Conservation (phyloP, 2,113 vertebrate species). For the Philantomba maxwellii region DNA sequence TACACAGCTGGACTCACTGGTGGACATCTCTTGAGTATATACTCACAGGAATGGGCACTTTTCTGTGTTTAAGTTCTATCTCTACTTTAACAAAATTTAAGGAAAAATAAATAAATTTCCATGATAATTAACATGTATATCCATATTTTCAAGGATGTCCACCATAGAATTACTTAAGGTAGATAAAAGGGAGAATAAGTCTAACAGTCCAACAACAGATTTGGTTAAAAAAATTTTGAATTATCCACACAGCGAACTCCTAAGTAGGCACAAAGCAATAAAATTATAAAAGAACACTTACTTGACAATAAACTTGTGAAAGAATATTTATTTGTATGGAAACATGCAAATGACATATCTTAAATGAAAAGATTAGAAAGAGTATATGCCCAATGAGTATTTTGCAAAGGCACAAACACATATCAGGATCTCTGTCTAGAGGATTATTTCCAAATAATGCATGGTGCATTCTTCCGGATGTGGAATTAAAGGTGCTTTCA, state of each 20-base stretch:
- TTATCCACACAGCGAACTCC: not conserved
- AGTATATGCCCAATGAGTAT: not conserved
- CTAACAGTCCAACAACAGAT: not conserved
- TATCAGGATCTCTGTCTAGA: not conserved
- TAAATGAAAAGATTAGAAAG: not conserved
- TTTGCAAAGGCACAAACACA: not conserved
- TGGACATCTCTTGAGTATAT: not conserved
- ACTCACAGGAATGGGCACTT: not conserved
- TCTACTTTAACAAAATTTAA: not conserved
- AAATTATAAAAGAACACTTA: not conserved
- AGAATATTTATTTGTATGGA: not conserved
- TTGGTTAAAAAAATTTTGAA: not conserved
- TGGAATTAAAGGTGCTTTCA: not conserved
- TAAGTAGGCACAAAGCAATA: not conserved
- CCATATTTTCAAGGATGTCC: not conserved
- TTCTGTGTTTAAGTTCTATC: not conserved
- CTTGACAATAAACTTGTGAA: not conserved
- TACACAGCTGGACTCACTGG: not conserved
- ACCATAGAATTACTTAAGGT: not conserved
- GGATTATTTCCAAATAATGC: rapidly evolving
- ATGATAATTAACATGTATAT: not conserved
- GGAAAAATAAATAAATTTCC: not conserved
- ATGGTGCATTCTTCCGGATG: not conserved
- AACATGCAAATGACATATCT: not conserved
- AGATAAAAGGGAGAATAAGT: not conserved